phyloP scores from a whole-genome alignment of 2,797 vertebrate species.

The Allobates femoralis region DNA sequence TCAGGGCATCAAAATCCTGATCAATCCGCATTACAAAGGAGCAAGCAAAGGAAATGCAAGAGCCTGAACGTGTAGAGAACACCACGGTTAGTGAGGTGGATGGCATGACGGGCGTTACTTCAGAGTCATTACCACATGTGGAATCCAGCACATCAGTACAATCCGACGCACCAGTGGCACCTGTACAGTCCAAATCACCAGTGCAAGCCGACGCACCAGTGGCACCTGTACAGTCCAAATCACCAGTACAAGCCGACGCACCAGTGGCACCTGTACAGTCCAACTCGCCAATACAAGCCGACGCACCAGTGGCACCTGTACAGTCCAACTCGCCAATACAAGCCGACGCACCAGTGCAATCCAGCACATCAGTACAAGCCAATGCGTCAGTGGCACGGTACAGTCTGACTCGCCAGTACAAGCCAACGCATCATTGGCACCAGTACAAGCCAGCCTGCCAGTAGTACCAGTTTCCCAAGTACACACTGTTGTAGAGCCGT shows the following conservation, averaged over 20 bases:
- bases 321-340: no score
- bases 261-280: no score
- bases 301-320: no score
- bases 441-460: no score
- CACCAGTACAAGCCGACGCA: no score
- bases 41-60: constrained; percentile 86
- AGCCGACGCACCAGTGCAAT: no score
- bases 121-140: not conserved
- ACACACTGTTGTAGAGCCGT: no score
- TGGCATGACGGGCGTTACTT: not conserved
- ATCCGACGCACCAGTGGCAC: not conserved
- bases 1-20: constrained; percentile 87
- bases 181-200: no score
- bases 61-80: not conserved
- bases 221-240: no score
- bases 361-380: not conserved
- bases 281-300: not conserved
- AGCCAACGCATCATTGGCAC: not conserved
- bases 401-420: no score
- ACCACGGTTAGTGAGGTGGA: not conserved
- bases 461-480: no score
- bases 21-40: constrained; percentile 88
- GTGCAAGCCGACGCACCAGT: not conserved
- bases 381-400: not conserved
- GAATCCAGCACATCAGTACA: not conserved